Base-by-base conservation (phyloP, 2,888 invertebrate species). In the Hipparchia sbordonii region DNA sequence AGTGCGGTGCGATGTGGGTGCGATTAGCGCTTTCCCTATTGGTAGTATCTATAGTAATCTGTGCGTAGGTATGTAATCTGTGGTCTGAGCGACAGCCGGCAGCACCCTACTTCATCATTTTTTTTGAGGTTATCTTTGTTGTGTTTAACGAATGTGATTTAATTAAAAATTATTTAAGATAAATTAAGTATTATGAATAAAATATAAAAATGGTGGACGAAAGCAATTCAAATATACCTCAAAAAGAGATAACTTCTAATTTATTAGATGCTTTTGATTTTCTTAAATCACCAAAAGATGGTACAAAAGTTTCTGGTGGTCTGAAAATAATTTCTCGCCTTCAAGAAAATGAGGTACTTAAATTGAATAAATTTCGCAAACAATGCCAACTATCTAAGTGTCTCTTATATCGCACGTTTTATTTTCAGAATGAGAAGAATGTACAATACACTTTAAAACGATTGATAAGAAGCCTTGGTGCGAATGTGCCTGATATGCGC, bases 391-490 rank as follows among this genome's bases (percentile, higher is more conserved):
- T 8, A 5, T 3, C 5, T 23, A 54, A 54, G 2, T 54, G 52
- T 54, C 5, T 57, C 13, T 39, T 39, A 10, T 63, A 39, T 39
- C 39, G 39, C 39, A 39, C 39, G 39, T 61, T 57, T 65, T 13
- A 13, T 77, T 76, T 92, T 74, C 82, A 96, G 96, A 94, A 92
- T 81, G 91, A 91, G 80, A 94, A 95, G 83, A 96, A 97, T 84
- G 78, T 96, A 10, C 89, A 94, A 65, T 97, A 97, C 88, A 95
- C 95, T 0, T 82, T 97, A 54, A 95, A 95, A 76, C 94, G 97
- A 79, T 87, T 97, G 67, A 92, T 97, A 3, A 93, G 96, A 78
- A 97, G 97, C 75, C 89, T 97, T 75, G 97, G 97, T 52, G 95
- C 97, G 1, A 95, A 96, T 33, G 93, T 95, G 57, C 93, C 94